phyloP scores from a whole-genome alignment of 2,888 invertebrate genomes.

The Troglohyphantes excavatus region DNA sequence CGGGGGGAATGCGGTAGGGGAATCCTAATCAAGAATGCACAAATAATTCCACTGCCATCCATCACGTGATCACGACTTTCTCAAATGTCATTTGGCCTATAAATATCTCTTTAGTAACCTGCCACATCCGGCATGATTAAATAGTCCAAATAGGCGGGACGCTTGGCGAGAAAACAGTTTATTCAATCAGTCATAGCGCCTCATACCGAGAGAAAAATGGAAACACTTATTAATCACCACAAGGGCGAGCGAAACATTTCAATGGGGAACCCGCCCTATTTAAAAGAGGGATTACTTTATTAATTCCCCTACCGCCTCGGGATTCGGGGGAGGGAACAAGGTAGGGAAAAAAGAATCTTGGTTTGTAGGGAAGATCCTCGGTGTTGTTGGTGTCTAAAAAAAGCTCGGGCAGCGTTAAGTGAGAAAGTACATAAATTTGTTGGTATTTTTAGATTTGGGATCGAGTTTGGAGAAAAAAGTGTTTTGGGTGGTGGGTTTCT shows the following conservation, averaged over 20 bases:
- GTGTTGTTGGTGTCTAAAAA: constrained; percentile 33
- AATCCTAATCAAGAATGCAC: too few species aligned
- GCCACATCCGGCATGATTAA: too few species aligned
- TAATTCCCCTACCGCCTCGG: constrained; percentile 31
- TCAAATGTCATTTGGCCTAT: too few species aligned
- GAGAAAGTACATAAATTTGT: not conserved
- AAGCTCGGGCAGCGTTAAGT: constrained; percentile 14
- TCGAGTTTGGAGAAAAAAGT: too few species aligned
- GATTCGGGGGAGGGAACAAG: not conserved
- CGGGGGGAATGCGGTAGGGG: too few species aligned
- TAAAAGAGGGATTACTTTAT: constrained; percentile 40
- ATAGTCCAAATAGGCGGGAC: too few species aligned
- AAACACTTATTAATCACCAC: constrained; percentile 30
- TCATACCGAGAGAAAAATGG: constrained; percentile 18
- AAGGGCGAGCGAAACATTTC: not conserved
- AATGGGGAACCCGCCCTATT: constrained; percentile 1
- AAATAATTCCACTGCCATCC: too few species aligned
- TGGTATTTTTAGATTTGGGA: too few species aligned
- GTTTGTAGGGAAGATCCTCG: too few species aligned
- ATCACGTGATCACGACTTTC: too few species aligned
- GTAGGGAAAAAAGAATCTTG: not conserved
- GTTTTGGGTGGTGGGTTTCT: too few species aligned
- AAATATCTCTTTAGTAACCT: too few species aligned
- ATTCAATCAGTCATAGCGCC: constrained; percentile 15
- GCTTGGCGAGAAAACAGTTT: not conserved